These are phyloP conservation scores for Oxytorus armatus DNA, from an alignment of 2,888 invertebrate genomes.

Conservation along the genomic window DNA sequence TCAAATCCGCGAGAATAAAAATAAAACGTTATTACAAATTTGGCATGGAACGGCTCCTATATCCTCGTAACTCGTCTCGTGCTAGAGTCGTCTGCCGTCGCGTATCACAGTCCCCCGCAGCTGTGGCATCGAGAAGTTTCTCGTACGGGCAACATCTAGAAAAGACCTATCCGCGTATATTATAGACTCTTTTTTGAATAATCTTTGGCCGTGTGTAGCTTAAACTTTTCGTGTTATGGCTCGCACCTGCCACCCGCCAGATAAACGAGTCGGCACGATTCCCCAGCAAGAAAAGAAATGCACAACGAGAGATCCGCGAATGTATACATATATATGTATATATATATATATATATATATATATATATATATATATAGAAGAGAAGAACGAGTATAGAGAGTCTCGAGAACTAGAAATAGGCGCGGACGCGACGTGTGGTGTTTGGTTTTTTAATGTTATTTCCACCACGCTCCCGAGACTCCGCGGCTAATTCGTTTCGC, in stretches of 20 bases:
- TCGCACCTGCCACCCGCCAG: slow-evolving; percentile 75
- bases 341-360: background rate
- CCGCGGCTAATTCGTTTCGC: slow-evolving; percentile 77
- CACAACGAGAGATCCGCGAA: slow-evolving; percentile 39
- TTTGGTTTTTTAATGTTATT: slow-evolving; percentile 56
- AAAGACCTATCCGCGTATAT: slow-evolving; percentile 45
- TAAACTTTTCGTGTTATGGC: slow-evolving; percentile 35
- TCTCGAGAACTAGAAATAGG: slow-evolving; percentile 77
- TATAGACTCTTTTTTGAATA: slow-evolving; percentile 71
- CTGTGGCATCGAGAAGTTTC: slow-evolving; percentile 37
- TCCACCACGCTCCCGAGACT: slow-evolving; percentile 59
- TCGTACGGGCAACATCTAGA: slow-evolving; percentile 10
- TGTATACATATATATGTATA: background rate
- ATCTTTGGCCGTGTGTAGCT: slow-evolving; percentile 53
- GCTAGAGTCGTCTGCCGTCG: slow-evolving; percentile 43
- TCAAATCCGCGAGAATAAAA: too few species aligned
- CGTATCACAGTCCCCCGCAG: slow-evolving; percentile 43
- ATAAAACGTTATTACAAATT: too few species aligned
- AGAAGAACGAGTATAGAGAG: slow-evolving; percentile 66
- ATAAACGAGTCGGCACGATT: slow-evolving; percentile 54
- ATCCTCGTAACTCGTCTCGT: too few species aligned
- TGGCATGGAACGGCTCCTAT: too few species aligned
- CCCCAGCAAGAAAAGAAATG: slow-evolving; percentile 55
- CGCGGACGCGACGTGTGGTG: slow-evolving; percentile 51
- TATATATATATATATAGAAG: slow-evolving; percentile 3